phyloP scores from a whole-genome alignment of 2,797 vertebrate species.

The Heteromormyrus szaboi region DNA sequence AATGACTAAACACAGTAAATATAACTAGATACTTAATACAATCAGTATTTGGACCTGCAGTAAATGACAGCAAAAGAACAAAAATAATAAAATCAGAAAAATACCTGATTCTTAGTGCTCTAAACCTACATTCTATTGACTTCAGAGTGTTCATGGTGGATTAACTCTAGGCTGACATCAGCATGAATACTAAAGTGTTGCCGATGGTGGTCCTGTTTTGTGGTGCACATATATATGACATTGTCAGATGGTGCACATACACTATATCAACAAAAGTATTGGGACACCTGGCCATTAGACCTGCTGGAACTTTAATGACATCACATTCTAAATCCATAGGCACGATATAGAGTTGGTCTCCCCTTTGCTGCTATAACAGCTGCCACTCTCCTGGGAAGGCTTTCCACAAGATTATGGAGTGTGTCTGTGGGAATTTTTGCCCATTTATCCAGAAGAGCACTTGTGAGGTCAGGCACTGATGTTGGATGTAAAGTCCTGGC shows the following conservation, averaged over 20 bases:
- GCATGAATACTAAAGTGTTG: not conserved
- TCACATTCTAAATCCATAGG: not conserved
- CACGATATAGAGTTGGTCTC: not conserved
- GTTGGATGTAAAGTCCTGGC: not conserved
- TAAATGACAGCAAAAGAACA: not conserved
- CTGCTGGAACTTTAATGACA: not conserved
- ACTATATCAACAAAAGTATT: not conserved
- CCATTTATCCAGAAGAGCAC: not conserved
- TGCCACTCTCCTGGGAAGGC: not conserved
- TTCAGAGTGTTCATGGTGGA: not conserved
- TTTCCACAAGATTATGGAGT: not conserved
- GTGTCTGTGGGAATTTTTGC: not conserved
- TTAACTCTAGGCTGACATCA: not conserved
- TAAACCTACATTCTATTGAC: not conserved
- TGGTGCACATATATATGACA: not conserved
- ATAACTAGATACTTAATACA: not conserved
- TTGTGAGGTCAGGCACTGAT: not conserved
- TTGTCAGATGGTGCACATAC: not conserved
- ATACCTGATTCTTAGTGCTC: not conserved
- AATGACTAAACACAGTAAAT: not conserved
- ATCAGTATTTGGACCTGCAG: not conserved
- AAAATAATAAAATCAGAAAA: not conserved
- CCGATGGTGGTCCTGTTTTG: not conserved
- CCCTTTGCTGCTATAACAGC: not conserved
- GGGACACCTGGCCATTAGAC: not conserved